These are phyloP conservation scores for Homalodisca vitripennis DNA, from an alignment of 1,140 invertebrate species.

Conservation along the genomic window DNA sequence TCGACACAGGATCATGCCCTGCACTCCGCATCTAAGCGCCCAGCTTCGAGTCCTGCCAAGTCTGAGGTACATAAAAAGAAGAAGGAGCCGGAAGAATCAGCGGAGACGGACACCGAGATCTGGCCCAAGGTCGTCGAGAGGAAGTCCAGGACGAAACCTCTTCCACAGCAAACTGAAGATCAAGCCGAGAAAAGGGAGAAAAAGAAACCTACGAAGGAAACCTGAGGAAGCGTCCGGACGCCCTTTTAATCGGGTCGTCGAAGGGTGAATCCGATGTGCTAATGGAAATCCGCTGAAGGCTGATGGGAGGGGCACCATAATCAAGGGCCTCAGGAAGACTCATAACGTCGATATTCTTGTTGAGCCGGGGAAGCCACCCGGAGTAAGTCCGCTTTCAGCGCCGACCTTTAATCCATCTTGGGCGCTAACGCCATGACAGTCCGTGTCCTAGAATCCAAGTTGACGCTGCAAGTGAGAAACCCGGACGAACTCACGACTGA, in stretches of 20 bases:
- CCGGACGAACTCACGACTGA: background rate
- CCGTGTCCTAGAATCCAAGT: background rate
- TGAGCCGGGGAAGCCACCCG: background rate
- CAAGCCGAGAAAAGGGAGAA: background rate
- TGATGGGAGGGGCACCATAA: background rate
- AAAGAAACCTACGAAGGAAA: background rate
- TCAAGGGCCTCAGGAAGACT: background rate
- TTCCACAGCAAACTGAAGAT: background rate
- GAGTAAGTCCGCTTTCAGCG: too few species aligned
- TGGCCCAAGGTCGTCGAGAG: too few species aligned
- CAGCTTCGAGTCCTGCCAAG: too few species aligned
- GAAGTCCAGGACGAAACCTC: background rate
- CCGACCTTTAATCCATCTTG: too few species aligned
- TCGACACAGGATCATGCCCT: too few species aligned
- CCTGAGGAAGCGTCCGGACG: background rate
- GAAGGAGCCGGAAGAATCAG: too few species aligned
- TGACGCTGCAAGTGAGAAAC: background rate
- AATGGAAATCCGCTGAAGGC: background rate
- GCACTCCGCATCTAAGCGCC: too few species aligned
- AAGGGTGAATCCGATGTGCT: background rate
- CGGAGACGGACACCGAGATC: too few species aligned
- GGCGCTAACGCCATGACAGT: background rate
- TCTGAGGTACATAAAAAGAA: too few species aligned
- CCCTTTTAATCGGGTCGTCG: background rate
- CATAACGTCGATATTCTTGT: background rate